A percentile compares a stretch with the other conserved stretches of the same genome.
Conservation (phyloP, 1,140 invertebrate species). For the Drosophila willistoni region DNA sequence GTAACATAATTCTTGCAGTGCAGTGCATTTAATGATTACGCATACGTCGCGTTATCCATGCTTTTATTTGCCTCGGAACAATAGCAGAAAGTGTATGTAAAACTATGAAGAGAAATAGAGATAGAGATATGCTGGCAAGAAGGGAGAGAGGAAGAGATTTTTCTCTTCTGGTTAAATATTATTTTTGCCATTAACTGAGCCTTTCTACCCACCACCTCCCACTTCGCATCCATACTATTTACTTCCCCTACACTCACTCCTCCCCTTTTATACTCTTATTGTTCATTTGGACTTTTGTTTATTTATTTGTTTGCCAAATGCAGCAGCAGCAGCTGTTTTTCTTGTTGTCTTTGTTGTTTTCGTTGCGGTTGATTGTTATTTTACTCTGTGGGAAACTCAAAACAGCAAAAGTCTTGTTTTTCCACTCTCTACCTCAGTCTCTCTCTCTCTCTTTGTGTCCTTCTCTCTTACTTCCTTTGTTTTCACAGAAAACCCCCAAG, state of each 20-base stretch:
- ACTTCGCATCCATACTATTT: neutral
- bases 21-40: slow-evolving; percentile 73
- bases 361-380: slow-evolving; percentile 28
- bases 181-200: slow-evolving; percentile 55
- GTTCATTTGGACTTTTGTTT: slow-evolving; percentile 58
- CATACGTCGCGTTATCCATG: slow-evolving; percentile 62
- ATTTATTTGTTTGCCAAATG: slow-evolving; percentile 64
- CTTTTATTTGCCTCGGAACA: neutral
- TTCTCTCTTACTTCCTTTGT: neutral
- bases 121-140: neutral
- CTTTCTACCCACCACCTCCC: slow-evolving; percentile 19
- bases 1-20: slow-evolving; percentile 60
- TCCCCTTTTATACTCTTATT: slow-evolving; percentile 23
- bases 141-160: neutral
- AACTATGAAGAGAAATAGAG: neutral
- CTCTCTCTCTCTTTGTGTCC: neutral
- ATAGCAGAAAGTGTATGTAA: neutral
- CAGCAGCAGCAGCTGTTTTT: slow-evolving; percentile 47
- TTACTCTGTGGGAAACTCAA: slow-evolving; percentile 40
- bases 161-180: slow-evolving; percentile 57
- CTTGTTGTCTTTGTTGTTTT: slow-evolving; percentile 24
- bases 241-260: too few species aligned
- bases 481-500: neutral
- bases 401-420: slow-evolving; percentile 28
- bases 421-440: neutral